These are phyloP conservation scores for Coelopa frigida DNA, from an alignment of 1,140 invertebrate species.

Conservation along the genomic window DNA sequence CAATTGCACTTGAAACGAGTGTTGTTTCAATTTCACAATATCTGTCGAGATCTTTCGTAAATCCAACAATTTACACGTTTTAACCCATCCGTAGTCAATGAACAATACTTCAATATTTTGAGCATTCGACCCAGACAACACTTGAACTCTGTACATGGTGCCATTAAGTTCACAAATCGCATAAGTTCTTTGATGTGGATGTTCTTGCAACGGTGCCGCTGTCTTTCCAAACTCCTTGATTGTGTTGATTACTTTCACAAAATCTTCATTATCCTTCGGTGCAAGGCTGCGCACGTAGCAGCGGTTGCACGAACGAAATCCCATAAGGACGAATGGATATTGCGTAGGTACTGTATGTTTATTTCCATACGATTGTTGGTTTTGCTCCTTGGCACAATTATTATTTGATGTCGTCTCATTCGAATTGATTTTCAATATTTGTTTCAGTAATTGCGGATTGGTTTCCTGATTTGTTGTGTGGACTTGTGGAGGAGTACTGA, in stretches of 20 bases:
- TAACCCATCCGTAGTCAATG: slow-evolving; percentile 21
- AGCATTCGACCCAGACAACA: neutral
- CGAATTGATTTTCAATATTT: neutral
- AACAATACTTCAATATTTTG: slow-evolving; percentile 15
- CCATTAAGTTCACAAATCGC: slow-evolving; percentile 17
- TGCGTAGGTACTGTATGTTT: neutral
- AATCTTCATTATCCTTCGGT: slow-evolving; percentile 14
- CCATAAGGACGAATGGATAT: slow-evolving; percentile 9
- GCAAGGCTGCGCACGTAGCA: slow-evolving; percentile 22
- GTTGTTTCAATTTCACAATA: slow-evolving; percentile 18
- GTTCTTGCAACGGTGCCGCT: neutral
- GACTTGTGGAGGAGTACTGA: neutral
- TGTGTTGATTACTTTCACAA: slow-evolving; percentile 16
- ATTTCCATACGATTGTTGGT: neutral
- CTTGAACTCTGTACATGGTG: slow-evolving; percentile 16
- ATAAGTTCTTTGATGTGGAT: slow-evolving; percentile 3
- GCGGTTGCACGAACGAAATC: slow-evolving; percentile 25
- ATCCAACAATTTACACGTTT: neutral
- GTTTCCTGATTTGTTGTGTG: too few relatives aligned
- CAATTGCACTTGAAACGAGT: slow-evolving; percentile 17
- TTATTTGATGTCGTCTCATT: neutral
- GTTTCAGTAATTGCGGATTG: neutral
- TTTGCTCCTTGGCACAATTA: neutral
- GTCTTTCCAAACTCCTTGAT: slow-evolving; percentile 18
- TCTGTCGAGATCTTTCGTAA: slow-evolving; percentile 21